Percentiles rank a stretch among this genome's conserved stretches.
Evolutionary conservation across 2,888 invertebrate species (phyloP).

Genomic region (Latheticus oryzae): DNA sequence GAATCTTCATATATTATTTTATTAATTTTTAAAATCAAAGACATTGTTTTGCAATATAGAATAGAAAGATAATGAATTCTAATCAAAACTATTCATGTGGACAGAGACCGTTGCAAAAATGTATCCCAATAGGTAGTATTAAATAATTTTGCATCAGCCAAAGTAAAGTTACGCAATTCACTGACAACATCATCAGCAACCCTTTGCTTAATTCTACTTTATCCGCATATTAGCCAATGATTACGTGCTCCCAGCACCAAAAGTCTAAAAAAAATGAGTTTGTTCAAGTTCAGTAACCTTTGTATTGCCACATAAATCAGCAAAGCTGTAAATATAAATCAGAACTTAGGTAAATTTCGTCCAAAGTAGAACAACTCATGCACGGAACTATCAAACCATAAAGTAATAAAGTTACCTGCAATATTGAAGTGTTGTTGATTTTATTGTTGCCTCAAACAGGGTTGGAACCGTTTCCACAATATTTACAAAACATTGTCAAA

Average conservation of each 20-base stretch:
- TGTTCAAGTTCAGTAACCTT: constrained; percentile 39
- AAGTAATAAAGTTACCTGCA: constrained; percentile 40
- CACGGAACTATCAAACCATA: constrained; percentile 43
- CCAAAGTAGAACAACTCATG: constrained; percentile 30
- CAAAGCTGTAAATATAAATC: constrained; percentile 36
- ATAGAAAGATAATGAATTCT: no score
- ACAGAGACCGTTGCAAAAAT: no score
- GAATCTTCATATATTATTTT: no score
- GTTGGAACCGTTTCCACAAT: constrained; percentile 33
- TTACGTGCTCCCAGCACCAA: constrained; percentile 30
- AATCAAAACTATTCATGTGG: no score
- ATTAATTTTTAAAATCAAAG: no score
- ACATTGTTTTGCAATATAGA: no score
- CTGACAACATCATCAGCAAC: constrained; percentile 28
- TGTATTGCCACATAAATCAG: constrained; percentile 36
- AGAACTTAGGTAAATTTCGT: constrained; percentile 27
- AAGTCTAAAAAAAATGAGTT: constrained; percentile 28
- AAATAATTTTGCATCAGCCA: no score
- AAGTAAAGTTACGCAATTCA: no score
- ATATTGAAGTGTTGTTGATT: constrained; percentile 26
- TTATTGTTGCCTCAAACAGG: constrained; percentile 28
- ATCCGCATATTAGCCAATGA: constrained; percentile 26
- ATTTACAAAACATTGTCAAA: constrained; percentile 21
- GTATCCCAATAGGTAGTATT: no score
- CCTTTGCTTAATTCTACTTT: constrained; percentile 18